phyloP scores from a whole-genome alignment of 1,140 invertebrate species.

The Nomia melanderi region DNA sequence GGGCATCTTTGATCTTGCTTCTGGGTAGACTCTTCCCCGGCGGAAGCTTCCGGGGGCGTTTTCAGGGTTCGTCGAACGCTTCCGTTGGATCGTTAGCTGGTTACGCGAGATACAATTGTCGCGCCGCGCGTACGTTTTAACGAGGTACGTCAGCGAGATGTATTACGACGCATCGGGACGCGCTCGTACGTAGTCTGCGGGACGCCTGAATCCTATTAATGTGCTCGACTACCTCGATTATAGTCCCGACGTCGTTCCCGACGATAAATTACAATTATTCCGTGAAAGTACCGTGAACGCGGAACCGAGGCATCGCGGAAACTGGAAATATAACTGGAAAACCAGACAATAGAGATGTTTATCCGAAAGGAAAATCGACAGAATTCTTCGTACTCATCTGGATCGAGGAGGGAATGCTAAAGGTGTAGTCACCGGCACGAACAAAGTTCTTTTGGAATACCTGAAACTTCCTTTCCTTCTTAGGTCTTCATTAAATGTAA shows the following conservation, averaged over 20 bases:
- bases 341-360: neutral
- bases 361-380: neutral
- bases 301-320: neutral
- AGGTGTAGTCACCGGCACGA: no score
- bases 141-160: neutral
- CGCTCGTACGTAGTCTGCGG: neutral
- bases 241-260: constrained; percentile 5
- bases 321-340: constrained; percentile 4
- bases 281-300: constrained; percentile 27
- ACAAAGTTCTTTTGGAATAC: no score
- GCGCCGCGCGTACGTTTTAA: constrained; percentile 2
- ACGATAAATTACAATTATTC: constrained; percentile 37
- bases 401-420: neutral
- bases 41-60: constrained; percentile 5
- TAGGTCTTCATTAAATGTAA: no score
- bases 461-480: no score
- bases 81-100: constrained; percentile 21
- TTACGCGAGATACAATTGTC: constrained; percentile 30
- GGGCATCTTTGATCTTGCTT: neutral
- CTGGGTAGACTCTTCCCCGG: neutral
- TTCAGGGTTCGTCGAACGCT: neutral
- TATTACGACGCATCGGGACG: neutral
- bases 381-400: neutral
- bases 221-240: constrained; percentile 35
- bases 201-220: constrained; percentile 38